phyloP scores from a whole-genome alignment of 2,888 invertebrate species.

The Celastrina argiolus region DNA sequence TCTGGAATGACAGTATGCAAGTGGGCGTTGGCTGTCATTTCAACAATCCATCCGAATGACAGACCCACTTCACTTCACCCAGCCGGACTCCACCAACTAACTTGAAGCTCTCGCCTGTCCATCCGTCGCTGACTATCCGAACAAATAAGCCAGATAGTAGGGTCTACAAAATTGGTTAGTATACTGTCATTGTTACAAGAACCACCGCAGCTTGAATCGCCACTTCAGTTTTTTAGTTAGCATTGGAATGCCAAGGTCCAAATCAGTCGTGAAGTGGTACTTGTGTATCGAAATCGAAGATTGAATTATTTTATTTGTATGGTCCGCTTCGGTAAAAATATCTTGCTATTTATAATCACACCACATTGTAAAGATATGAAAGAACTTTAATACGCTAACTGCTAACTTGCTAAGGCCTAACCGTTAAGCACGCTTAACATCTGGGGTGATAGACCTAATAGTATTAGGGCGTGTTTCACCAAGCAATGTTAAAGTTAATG shows the following conservation, averaged over 20 bases:
- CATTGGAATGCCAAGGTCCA: constrained; percentile 57
- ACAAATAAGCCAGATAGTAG: constrained; percentile 49
- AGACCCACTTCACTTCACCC: constrained; percentile 41
- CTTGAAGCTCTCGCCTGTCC: constrained; percentile 41
- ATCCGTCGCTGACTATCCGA: constrained; percentile 25
- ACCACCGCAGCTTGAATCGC: constrained; percentile 57
- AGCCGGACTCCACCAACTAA: constrained; percentile 40
- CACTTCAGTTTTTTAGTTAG: constrained; percentile 60
- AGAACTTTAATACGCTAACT: background rate
- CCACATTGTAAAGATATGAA: background rate
- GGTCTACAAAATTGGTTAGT: constrained; percentile 43
- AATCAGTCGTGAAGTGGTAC: constrained; percentile 49
- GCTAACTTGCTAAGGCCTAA: too few relatives aligned
- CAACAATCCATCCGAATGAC: constrained; percentile 49
- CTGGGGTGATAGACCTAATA: too few relatives aligned
- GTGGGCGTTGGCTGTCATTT: constrained; percentile 49
- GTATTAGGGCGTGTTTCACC: too few relatives aligned
- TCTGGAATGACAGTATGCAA: constrained; percentile 40
- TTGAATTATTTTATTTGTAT: constrained; percentile 30
- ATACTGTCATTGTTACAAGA: constrained; percentile 50
- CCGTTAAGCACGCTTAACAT: too few relatives aligned
- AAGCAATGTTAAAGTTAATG: too few relatives aligned
- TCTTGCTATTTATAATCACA: constrained; percentile 18
- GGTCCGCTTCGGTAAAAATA: background rate
- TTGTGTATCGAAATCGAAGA: constrained; percentile 38